A percentile compares a stretch with the other conserved stretches of the same genome.
Evolutionary conservation across 2,797 vertebrate species (phyloP).

Genomic region (Sitta carolinensis): DNA sequence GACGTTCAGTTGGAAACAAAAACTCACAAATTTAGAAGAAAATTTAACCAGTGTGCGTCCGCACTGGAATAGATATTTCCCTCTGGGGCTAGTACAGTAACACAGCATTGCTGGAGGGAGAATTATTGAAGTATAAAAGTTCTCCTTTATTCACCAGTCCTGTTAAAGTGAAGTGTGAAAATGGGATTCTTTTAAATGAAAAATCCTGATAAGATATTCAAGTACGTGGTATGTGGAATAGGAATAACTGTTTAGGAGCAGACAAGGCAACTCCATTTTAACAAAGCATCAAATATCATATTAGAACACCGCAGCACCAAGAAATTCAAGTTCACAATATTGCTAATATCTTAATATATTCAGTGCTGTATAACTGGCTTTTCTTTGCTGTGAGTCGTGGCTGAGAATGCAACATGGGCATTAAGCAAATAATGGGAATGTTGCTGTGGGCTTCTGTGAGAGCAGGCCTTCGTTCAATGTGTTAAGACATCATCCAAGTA

Average conservation of each 20-base stretch:
- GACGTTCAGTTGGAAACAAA: background rate
- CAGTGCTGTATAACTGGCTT: background rate
- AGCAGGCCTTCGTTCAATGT: background rate
- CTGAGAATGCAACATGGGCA: background rate
- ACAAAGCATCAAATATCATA: background rate
- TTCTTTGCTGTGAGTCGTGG: background rate
- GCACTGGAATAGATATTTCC: conserved; percentile 12
- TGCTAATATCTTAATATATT: background rate
- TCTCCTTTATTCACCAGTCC: background rate
- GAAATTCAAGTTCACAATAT: background rate
- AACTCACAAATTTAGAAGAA: conserved; percentile 29
- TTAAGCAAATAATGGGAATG: background rate
- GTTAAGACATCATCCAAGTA: conserved; percentile 3
- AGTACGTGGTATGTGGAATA: background rate
- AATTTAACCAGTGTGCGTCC: background rate
- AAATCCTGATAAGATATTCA: background rate
- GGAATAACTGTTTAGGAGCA: background rate
- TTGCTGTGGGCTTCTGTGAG: background rate
- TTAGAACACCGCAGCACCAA: background rate
- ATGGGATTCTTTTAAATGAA: background rate
- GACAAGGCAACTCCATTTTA: background rate
- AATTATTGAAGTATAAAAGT: background rate
- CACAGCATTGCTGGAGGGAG: background rate
- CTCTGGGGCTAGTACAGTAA: conserved; percentile 10
- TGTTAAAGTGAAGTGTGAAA: background rate